Evolutionary conservation across 2,888 invertebrate genomes (phyloP).

Genomic region (Lysandra coridon): DNA sequence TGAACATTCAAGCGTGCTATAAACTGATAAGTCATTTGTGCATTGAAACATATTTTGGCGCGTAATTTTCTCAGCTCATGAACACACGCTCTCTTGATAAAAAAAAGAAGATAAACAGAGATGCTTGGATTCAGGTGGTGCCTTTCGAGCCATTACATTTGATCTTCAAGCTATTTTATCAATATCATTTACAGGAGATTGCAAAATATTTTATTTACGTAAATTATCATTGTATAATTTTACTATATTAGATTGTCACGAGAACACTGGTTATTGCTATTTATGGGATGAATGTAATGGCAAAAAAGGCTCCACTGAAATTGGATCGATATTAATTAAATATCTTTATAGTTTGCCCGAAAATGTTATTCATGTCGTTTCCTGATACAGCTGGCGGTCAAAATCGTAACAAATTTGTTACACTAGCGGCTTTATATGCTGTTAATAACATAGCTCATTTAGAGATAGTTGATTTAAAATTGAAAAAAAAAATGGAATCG

Average conservation of each 20-base stretch:
- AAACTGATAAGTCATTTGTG: too few species aligned
- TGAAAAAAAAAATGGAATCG: too few species aligned
- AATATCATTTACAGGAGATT: not conserved
- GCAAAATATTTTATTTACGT: not conserved
- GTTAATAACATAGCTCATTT: not conserved
- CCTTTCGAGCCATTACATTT: not conserved
- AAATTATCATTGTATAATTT: not conserved
- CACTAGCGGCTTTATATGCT: not conserved
- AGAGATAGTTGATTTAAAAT: not conserved
- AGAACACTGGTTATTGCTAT: not conserved
- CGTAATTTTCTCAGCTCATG: too few species aligned
- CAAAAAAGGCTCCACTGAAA: conserved; percentile 1
- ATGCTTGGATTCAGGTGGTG: too few species aligned
- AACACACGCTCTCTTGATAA: too few species aligned
- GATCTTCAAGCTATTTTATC: not conserved
- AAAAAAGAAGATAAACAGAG: too few species aligned
- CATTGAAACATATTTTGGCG: too few species aligned
- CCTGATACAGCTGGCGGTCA: not conserved
- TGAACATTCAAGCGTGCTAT: too few species aligned
- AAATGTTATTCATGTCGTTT: not conserved
- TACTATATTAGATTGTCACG: not conserved
- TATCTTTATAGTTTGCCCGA: not conserved
- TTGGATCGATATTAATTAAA: not conserved
- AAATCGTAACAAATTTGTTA: not conserved
- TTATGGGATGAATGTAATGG: conserved; percentile 7